Evolutionary conservation across 2,113 vertebrate species (phyloP), one percentile per base, ranked within the genome.

Genomic region (Nettapus auritus): DNA sequence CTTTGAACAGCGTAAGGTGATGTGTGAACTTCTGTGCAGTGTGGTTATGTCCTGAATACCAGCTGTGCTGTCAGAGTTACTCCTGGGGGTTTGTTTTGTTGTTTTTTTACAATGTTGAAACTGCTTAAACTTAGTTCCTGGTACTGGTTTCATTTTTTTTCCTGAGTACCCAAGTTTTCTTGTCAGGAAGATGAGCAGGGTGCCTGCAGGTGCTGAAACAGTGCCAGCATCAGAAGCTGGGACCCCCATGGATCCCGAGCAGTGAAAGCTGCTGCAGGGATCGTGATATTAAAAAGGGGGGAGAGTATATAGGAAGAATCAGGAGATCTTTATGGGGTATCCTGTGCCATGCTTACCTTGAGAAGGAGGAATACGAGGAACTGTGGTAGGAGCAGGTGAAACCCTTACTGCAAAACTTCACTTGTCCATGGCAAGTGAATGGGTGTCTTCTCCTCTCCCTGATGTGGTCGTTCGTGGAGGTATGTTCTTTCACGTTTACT

Each of bases 371-470:
- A 3, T 36, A 48, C 31, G 69, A 79, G 62, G 62, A 78, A 57
- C 66, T 73, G 64, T 44, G 63, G 50, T 26, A 80, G 63, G 59
- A 89, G 71, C 74, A 78, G 77, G 20, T 23, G 50, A 60, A 75
- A 92, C 59, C 46, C 31, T 21, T 29, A 20, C 15, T 62, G 56
- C 52, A 28, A 66, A 67, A n/a, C 64, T 62, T 89, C 15, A 1
- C 40, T 80, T 26, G 34, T 28, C 48, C 0, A 0, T 64, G 66
- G 14, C 20, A 52, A 71, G 56, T 9, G 82, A 52, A 29, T 5
- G 25, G 7, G 28, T 0, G 0, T 74, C 13, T 18, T 44, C 25
- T 2, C 5, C 36, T 56, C 12, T 21, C 28, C 26, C 25, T 0
- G 1, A 1, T 11, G 6, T 1, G 34, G 8, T 25, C 34, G 5